phyloP scores from a whole-genome alignment of 1,140 invertebrate genomes.

The Homalodisca vitripennis region DNA sequence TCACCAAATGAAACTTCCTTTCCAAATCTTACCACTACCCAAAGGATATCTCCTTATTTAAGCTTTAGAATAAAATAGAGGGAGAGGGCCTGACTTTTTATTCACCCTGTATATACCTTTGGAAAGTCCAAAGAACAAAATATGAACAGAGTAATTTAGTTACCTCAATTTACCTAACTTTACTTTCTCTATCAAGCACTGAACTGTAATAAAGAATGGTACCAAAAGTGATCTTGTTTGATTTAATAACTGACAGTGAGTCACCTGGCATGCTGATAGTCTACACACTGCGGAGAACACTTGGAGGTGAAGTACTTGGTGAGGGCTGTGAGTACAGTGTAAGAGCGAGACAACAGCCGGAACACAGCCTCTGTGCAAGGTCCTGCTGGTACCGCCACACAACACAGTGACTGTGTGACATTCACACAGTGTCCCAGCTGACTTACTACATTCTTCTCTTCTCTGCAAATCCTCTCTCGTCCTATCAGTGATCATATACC shows the following conservation, averaged over 20 bases:
- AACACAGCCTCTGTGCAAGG: conserved; percentile 36
- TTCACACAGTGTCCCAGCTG: conserved; percentile 34
- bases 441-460: conserved; percentile 36
- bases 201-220: neutral
- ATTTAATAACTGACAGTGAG: neutral
- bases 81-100: no score
- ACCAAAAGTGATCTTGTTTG: neutral
- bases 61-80: no score
- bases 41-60: no score
- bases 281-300: conserved; percentile 30
- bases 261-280: conserved; percentile 39
- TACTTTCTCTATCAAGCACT: no score
- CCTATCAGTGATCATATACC: no score
- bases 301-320: conserved; percentile 39
- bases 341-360: conserved; percentile 34
- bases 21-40: no score
- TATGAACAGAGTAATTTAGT: neutral
- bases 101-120: no score
- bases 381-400: conserved; percentile 25
- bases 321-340: conserved; percentile 33
- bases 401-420: conserved; percentile 33
- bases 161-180: no score
- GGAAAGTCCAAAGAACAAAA: neutral
- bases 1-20: no score
- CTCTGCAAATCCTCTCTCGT: conserved; percentile 16